Conservation (phyloP, 2,113 vertebrate species). For the Budorcas taxicolor region DNA sequence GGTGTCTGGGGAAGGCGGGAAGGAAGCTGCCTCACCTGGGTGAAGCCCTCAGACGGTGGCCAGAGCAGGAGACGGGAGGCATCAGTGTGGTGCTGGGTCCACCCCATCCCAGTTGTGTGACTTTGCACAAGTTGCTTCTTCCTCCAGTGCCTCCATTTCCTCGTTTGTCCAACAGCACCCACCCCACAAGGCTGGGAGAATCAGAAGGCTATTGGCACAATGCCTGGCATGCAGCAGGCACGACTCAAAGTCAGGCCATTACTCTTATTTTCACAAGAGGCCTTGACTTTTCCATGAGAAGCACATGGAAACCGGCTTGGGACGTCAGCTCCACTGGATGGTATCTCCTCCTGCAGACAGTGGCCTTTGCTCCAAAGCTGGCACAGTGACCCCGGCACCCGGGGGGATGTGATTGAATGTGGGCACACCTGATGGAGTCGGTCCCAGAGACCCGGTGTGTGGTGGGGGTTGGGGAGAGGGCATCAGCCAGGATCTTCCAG, state of each 20-base stretch:
- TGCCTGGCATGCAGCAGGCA: accelerated
- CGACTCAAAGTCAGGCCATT: accelerated
- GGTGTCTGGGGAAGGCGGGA: background rate
- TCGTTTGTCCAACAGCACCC: no score
- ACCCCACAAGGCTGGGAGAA: accelerated
- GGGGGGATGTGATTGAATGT: accelerated
- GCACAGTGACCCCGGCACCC: background rate
- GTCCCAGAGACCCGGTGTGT: background rate
- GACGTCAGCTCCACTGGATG: accelerated
- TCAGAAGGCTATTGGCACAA: background rate
- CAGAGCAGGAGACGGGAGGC: background rate
- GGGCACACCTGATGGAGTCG: background rate
- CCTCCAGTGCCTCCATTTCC: background rate
- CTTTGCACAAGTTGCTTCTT: background rate
- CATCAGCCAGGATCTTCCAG: background rate
- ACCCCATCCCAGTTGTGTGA: background rate
- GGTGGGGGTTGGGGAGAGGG: background rate
- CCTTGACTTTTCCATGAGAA: background rate
- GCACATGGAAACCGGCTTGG: background rate
- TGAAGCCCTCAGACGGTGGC: background rate
- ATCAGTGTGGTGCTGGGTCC: background rate
- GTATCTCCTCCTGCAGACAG: background rate
- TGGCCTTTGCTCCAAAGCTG: background rate
- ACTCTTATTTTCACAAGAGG: background rate
- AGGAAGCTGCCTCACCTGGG: background rate